Percentiles rank a stretch among this genome's conserved stretches.
Conservation (phyloP, 2,113 vertebrate species). For the Eulemur macaco region DNA sequence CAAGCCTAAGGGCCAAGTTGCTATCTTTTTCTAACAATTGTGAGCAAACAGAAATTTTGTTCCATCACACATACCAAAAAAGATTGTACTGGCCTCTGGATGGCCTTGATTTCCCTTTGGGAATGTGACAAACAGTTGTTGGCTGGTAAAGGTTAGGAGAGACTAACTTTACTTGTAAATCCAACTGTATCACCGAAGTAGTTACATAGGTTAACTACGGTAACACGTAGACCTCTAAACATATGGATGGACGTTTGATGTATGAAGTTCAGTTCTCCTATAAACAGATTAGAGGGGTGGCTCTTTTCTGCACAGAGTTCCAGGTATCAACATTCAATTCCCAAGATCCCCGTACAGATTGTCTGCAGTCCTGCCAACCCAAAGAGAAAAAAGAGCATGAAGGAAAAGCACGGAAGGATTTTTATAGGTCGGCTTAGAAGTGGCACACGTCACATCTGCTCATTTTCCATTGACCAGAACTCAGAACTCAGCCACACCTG, state of each 20-base stretch:
- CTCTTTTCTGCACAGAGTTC: not conserved
- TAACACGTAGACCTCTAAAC: not conserved
- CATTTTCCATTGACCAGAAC: not conserved
- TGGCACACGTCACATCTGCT: not conserved
- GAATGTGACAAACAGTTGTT: constrained; percentile 50
- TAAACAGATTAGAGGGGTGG: not conserved
- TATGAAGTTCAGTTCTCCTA: not conserved
- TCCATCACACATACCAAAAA: constrained; percentile 47
- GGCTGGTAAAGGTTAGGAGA: constrained; percentile 42
- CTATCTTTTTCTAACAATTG: not conserved
- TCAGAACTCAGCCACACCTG: not conserved
- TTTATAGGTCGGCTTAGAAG: not conserved
- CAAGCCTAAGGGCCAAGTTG: not conserved
- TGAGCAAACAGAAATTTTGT: constrained; percentile 49
- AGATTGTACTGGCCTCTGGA: constrained; percentile 37
- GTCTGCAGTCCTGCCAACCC: not conserved
- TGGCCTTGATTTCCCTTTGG: constrained; percentile 52
- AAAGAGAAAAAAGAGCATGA: not conserved
- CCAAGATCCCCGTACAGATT: not conserved
- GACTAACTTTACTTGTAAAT: not conserved
- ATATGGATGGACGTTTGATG: not conserved
- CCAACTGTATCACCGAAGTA: not conserved
- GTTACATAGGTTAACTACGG: not conserved
- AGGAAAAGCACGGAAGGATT: not conserved
- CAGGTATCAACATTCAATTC: not conserved